These are phyloP conservation scores for Sminthurinus signatus DNA, from an alignment of 1,140 invertebrate species.

Conservation along the genomic window DNA sequence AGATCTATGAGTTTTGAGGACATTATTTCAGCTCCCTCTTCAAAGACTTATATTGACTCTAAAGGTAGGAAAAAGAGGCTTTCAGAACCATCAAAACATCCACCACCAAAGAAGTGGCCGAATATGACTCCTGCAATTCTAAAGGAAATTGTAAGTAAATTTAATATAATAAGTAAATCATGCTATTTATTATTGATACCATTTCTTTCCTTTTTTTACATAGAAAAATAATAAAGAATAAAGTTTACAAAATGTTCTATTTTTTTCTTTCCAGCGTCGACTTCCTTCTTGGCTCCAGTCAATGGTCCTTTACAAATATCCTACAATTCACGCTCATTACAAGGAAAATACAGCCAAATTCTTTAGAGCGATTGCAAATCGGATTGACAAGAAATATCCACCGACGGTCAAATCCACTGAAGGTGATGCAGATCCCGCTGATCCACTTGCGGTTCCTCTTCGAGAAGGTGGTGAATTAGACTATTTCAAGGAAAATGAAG, in stretches of 20 bases:
- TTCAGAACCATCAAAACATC: too few relatives aligned
- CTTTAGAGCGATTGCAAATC: constrained; percentile 1
- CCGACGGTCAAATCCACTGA: too few relatives aligned
- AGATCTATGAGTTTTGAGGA: constrained; percentile 1
- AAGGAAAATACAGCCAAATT: not conserved
- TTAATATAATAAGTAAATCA: too few relatives aligned
- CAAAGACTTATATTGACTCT: too few relatives aligned
- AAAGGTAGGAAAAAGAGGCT: too few relatives aligned
- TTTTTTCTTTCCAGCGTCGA: too few relatives aligned
- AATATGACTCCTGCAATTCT: not conserved
- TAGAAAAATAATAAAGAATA: too few relatives aligned
- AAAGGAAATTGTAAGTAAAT: not conserved
- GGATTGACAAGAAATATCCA: not conserved
- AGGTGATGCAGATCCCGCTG: too few relatives aligned
- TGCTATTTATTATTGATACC: too few relatives aligned
- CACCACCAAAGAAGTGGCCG: not conserved
- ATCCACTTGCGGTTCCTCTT: not conserved
- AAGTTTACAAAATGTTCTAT: too few relatives aligned
- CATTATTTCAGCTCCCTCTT: not conserved
- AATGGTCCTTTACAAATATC: not conserved
- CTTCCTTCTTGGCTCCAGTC: constrained; percentile 13
- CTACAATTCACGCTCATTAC: not conserved
- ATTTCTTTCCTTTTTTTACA: too few relatives aligned
- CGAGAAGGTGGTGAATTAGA: not conserved
- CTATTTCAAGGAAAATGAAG: not conserved